These are phyloP conservation scores for Polymixis flavicincta DNA, from an alignment of 2,888 invertebrate species.

Conservation along the genomic window DNA sequence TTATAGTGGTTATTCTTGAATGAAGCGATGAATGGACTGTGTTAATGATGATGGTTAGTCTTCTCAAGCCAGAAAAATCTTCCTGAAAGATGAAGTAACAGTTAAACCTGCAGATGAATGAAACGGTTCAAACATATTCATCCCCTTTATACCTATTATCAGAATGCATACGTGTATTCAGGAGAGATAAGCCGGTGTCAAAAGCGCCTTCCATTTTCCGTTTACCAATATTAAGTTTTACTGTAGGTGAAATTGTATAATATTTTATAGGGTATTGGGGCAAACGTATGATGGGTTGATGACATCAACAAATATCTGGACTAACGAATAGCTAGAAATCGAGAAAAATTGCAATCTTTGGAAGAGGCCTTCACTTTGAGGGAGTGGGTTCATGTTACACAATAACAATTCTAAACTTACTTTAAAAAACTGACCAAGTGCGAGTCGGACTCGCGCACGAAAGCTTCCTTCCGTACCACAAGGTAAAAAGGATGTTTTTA, in stretches of 20 bases:
- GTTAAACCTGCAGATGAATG: neutral
- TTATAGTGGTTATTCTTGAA: neutral
- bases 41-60: neutral
- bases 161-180: conserved; percentile 14
- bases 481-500: no score
- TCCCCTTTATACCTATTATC: neutral
- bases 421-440: no score
- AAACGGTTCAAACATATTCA: neutral
- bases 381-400: no score
- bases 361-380: no score
- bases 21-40: no score
- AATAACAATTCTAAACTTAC: no score
- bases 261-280: neutral
- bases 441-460: no score
- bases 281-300: no score
- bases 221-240: neutral
- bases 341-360: no score
- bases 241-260: neutral
- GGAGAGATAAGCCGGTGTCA: conserved; percentile 4
- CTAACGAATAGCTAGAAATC: no score
- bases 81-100: neutral
- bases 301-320: no score
- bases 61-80: neutral
- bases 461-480: no score
- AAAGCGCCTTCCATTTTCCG: neutral